Evolutionary conservation across 2,113 vertebrate genomes (phyloP).

Genomic region (Gnathonemus echidnorhynchus): DNA sequence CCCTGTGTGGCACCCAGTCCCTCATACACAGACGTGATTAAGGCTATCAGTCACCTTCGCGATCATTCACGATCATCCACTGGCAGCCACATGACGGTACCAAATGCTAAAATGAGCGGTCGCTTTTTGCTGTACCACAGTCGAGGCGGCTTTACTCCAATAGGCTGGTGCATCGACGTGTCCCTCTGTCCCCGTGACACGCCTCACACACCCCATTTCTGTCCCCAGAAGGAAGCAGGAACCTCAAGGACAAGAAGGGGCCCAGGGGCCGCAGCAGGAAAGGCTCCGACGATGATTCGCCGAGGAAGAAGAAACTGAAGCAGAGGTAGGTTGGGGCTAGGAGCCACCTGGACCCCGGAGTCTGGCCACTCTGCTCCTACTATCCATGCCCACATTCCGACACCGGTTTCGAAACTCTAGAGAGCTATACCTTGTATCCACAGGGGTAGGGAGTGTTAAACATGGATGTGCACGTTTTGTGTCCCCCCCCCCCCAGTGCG

Average conservation of each 20-base stretch:
- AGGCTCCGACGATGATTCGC: constrained; percentile 85
- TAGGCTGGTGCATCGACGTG: neutral
- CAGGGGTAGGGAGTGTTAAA: neutral
- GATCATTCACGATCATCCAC: neutral
- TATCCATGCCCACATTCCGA: neutral
- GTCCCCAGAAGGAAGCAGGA: constrained; percentile 64
- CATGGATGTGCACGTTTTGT: neutral
- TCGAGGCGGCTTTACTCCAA: neutral
- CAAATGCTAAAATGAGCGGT: neutral
- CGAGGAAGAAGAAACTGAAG: constrained; percentile 89
- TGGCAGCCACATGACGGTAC: neutral
- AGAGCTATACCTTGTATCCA: neutral
- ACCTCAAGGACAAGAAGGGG: constrained; percentile 78
- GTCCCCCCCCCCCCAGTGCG: constrained; percentile 54
- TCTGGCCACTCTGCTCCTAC: neutral
- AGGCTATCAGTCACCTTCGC: neutral
- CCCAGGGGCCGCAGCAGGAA: constrained; percentile 79
- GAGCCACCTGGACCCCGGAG: neutral
- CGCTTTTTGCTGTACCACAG: neutral
- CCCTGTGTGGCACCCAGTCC: neutral
- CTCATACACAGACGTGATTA: neutral
- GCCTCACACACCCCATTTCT: neutral
- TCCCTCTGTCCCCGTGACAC: neutral
- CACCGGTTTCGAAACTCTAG: neutral
- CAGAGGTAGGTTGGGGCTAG: constrained; percentile 63